A percentile compares a stretch with the other conserved stretches of the same genome.
Conservation (phyloP, 1,140 invertebrate genomes). For the Geopemphigus sp. region DNA sequence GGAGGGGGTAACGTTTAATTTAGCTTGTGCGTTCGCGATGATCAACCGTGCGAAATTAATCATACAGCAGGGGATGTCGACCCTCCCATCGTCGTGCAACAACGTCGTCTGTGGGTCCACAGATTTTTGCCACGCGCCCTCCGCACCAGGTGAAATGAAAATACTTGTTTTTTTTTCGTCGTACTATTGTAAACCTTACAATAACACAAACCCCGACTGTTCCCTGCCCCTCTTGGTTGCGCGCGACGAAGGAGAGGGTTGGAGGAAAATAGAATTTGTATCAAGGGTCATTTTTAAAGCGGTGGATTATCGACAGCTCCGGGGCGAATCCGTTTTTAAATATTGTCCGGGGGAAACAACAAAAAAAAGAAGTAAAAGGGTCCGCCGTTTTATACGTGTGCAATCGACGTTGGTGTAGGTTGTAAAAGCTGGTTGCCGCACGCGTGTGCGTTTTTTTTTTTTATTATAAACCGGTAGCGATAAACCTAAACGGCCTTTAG, state of each 20-base stretch:
- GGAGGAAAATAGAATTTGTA: conserved; percentile 36
- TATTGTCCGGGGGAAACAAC: conserved; percentile 26
- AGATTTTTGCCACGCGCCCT: conserved; percentile 48
- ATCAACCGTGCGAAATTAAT: conserved; percentile 49
- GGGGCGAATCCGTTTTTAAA: conserved; percentile 49
- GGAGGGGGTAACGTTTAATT: conserved; percentile 29
- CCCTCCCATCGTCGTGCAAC: neutral
- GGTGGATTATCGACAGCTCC: conserved; percentile 47
- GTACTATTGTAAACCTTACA: conserved; percentile 46
- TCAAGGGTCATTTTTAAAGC: conserved; percentile 48
- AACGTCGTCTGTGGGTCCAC: neutral
- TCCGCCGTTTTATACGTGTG: conserved; percentile 24
- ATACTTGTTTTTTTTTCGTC: conserved; percentile 45
- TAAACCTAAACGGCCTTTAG: conserved; percentile 35
- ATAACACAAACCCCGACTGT: conserved; percentile 40
- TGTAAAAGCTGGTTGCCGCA: conserved; percentile 27
- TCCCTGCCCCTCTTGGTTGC: too few species aligned
- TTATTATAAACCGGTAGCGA: conserved; percentile 35
- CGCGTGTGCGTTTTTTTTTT: neutral
- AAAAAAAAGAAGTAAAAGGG: conserved; percentile 1
- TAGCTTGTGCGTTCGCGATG: conserved; percentile 38
- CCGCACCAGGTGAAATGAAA: conserved; percentile 44
- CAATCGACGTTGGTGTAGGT: conserved; percentile 13
- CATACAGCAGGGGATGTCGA: conserved; percentile 36
- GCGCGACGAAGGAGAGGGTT: neutral